phyloP scores from a whole-genome alignment of 2,888 invertebrate genomes.

The Papilio elwesi region DNA sequence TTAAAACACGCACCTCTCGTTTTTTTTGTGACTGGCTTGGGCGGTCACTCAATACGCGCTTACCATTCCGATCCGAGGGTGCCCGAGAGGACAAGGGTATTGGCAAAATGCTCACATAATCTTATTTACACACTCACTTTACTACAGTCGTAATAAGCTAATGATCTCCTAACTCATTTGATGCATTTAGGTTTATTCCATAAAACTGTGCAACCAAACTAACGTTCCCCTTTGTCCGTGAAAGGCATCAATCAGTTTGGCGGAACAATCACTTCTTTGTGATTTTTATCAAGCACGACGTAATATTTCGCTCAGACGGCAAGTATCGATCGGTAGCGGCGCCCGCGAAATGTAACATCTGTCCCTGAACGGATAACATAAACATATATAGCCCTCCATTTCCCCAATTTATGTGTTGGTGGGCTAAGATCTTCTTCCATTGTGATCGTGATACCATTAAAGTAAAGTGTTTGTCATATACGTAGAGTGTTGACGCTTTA shows the following conservation, averaged over 20 bases:
- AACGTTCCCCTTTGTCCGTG: neutral
- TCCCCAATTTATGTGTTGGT: slow-evolving; percentile 26
- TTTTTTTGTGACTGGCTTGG: too few relatives aligned
- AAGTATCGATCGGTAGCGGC: slow-evolving; percentile 31
- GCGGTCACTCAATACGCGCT: too few relatives aligned
- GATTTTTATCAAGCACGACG: slow-evolving; percentile 27
- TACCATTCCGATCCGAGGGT: too few relatives aligned
- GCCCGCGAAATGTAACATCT: slow-evolving; percentile 32
- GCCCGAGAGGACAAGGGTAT: too few relatives aligned
- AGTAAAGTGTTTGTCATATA: neutral
- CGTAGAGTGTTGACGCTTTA: neutral
- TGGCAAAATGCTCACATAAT: too few relatives aligned
- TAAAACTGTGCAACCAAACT: neutral
- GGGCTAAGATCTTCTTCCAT: slow-evolving; percentile 13
- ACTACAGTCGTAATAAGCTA: too few relatives aligned
- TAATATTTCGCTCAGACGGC: slow-evolving; percentile 33
- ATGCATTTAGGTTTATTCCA: neutral
- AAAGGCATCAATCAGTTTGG: slow-evolving; percentile 12
- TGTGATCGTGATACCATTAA: slow-evolving; percentile 6
- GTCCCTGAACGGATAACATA: slow-evolving; percentile 34
- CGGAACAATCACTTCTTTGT: slow-evolving; percentile 22
- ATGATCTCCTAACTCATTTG: neutral
- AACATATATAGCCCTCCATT: slow-evolving; percentile 25
- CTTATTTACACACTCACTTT: too few relatives aligned
- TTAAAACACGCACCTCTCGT: too few relatives aligned